These are phyloP conservation scores for Chionoecetes opilio DNA, from an alignment of 1,140 invertebrate genomes.

Conservation along the genomic window DNA sequence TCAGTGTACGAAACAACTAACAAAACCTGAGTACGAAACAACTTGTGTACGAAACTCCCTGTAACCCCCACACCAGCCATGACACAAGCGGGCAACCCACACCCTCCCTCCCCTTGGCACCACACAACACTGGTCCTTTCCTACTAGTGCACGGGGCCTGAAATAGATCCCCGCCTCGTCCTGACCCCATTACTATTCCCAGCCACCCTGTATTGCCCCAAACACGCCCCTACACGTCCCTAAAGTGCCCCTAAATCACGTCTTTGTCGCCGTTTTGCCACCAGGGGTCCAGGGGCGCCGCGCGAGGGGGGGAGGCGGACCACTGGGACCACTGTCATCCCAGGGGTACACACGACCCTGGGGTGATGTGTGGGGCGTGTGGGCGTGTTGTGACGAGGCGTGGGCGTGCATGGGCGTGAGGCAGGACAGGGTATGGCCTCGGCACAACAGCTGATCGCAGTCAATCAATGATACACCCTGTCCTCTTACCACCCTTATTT, in stretches of 20 bases:
- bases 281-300: background rate
- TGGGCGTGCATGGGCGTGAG: background rate
- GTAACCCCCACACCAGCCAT: background rate
- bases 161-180: background rate
- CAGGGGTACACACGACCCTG: background rate
- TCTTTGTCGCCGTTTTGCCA: background rate
- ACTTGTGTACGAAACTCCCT: too few relatives aligned
- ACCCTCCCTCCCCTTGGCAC: too few relatives aligned
- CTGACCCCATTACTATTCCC: slow-evolving; percentile 27
- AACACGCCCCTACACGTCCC: too few relatives aligned
- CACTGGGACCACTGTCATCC: too few relatives aligned
- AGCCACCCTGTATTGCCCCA: background rate
- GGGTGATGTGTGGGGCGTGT: too few relatives aligned
- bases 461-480: slow-evolving; percentile 77
- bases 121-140: background rate
- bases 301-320: background rate
- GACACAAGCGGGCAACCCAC: too few relatives aligned
- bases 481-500: slow-evolving; percentile 44
- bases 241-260: background rate
- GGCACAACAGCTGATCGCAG: slow-evolving; percentile 75
- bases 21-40: too few relatives aligned
- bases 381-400: background rate
- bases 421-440: background rate
- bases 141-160: background rate
- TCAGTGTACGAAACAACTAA: too few relatives aligned